phyloP scores from a whole-genome alignment of 2,888 invertebrate species.

The Exocentrus adspersus region DNA sequence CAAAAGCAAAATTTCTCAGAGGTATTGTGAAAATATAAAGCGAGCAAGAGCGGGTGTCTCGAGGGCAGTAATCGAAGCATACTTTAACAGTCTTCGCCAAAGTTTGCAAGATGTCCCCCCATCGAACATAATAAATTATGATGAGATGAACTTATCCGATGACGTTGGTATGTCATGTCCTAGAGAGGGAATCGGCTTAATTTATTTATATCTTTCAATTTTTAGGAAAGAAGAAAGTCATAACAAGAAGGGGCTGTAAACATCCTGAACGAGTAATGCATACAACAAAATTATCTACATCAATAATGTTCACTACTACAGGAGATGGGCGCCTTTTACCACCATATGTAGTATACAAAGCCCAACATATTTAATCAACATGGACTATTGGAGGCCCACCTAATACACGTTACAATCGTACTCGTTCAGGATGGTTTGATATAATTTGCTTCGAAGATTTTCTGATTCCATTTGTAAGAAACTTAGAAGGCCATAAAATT shows the following conservation, averaged over 20 bases:
- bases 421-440: neutral
- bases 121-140: too few relatives aligned
- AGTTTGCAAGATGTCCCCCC: too few relatives aligned
- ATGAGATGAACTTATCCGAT: too few relatives aligned
- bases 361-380: neutral
- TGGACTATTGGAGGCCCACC: neutral
- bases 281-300: neutral
- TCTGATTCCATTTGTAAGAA: neutral
- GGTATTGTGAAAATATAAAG: too few relatives aligned
- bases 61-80: too few relatives aligned
- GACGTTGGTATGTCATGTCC: too few relatives aligned
- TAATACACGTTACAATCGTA: neutral
- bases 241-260: neutral
- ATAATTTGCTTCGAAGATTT: neutral
- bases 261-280: neutral
- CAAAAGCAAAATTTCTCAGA: too few relatives aligned
- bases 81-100: too few relatives aligned
- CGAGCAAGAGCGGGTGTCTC: too few relatives aligned
- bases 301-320: neutral
- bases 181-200: too few relatives aligned
- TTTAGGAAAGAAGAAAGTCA: neutral
- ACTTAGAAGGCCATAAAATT: neutral
- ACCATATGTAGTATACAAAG: neutral
- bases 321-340: neutral
- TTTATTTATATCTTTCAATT: too few relatives aligned